Evolutionary conservation across 1,140 invertebrate species (phyloP), one percentile per base, ranked within the genome.

Genomic region (Drosophila pandora): DNA sequence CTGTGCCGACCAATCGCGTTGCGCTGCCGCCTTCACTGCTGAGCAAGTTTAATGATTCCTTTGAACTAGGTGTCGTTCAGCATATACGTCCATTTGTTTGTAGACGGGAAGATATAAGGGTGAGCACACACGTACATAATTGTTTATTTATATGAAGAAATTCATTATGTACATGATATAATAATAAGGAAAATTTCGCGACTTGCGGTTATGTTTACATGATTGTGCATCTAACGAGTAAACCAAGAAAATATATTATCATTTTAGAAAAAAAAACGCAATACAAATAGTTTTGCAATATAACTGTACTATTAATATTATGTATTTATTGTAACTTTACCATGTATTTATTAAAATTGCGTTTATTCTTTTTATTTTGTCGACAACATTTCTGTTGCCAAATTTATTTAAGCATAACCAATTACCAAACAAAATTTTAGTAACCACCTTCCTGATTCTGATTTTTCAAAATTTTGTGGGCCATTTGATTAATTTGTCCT

Each of bases 1-100:
- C 43, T 58, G 48, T 41, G 67, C 34, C 79, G 56, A 68, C 79
- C 79, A 81, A 81, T 81, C 77, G 80, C 56, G 79, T 12, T n/a
- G 12, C 55, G 45, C 58, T 72, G 55, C 61, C 77, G 67, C 65
- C 58, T 68, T 45, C 53, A 25, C 30, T 32, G 67, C 39, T 48
- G 56, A 23, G 43, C 17, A 21, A 43, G 13, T 43, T 43, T 17
- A 43, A 43, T 43, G 41, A 43, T 43, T 43, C 17, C 41, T 43
- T 43, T 43, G 41, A 43, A 21, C 17, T 43, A 43, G 41, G 41
- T 43, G 17, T 43, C 4, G 41, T 43, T 43, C 4, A 13, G 13
- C 17, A 43, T 43, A 43, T 43, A 43, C 7, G 7, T 43, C 8
- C 10, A 43, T 23, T 9, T 58, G 13, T 50, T 10, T 22, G 10